Evolutionary conservation across 1,140 invertebrate species (phyloP).

Genomic region (Papilio glaucus): DNA sequence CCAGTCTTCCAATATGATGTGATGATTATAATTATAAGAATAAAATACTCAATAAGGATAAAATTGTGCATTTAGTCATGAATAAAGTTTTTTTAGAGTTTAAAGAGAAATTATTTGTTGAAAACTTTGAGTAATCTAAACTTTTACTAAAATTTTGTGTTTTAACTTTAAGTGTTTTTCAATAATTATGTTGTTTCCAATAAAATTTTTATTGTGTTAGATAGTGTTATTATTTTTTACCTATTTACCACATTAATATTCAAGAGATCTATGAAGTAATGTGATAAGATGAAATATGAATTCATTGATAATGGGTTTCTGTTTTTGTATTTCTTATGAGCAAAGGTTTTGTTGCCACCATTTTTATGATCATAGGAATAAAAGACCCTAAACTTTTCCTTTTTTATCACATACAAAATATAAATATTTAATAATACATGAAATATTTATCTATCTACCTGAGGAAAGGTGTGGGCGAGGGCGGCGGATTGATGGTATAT

Average conservation of each 20-base stretch:
- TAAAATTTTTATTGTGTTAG: slow-evolving; percentile 25
- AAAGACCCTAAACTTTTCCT: too few relatives aligned
- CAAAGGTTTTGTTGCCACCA: neutral
- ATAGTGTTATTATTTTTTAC: neutral
- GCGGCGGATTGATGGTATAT: too few relatives aligned
- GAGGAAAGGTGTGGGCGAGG: too few relatives aligned
- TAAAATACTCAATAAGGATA: neutral
- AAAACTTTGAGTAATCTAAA: slow-evolving; percentile 35
- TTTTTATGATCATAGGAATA: slow-evolving; percentile 7
- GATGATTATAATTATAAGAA: slow-evolving; percentile 44
- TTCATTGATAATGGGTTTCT: neutral
- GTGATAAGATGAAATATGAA: neutral
- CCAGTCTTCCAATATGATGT: slow-evolving; percentile 71
- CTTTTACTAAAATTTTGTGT: slow-evolving; percentile 15
- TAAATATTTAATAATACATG: too few relatives aligned
- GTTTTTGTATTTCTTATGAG: neutral
- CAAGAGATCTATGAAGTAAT: neutral
- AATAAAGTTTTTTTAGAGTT: neutral
- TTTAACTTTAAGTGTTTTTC: slow-evolving; percentile 37
- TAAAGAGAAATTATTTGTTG: too few relatives aligned
- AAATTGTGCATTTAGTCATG: slow-evolving; percentile 4
- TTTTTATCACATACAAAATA: too few relatives aligned
- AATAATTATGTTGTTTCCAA: slow-evolving; percentile 1
- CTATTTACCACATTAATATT: neutral
- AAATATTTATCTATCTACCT: too few relatives aligned